Evolutionary conservation across 2,797 vertebrate species (phyloP), one percentile per base, ranked within the genome.

Genomic region (Furcifer pardalis): DNA sequence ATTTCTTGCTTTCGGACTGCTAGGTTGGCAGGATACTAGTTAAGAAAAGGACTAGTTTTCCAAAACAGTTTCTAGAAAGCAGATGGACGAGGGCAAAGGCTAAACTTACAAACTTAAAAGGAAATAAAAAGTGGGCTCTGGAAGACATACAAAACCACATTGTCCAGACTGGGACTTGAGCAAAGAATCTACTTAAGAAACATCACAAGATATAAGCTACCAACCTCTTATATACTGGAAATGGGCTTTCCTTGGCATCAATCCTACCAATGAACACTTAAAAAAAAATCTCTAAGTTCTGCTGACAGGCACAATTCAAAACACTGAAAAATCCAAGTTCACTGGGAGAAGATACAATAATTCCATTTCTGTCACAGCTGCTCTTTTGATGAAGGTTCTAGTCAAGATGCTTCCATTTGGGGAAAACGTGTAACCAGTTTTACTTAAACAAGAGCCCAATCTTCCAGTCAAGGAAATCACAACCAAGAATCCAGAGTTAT

Each of bases 71-170:
- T 30, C 75, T 63, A 76, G 85, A 0, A 25, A 42, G 37, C 44
- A 63, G 66, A 52, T 0, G 0, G 62, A 62, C 40, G 49, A 85
- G 82, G 85, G 37, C 49, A 37, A 25, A 9, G 7, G 25, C 5
- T n/a, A 59, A 30, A 87, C 44, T 1, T 3, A 42, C 79, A 69
- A 81, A 82, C 46, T 76, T 77, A 75, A 35, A 86, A 79, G 35
- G n/a, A 75, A 84, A 82, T 79, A 91, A 92, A 85, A 85, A 68
- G 82, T 86, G 32, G 77, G 69, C 40, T 89, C 7, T 7, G 7
- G 82, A 83, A 79, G 56, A 84, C 69, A 23, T 79, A 79, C 8
- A 74, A 80, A 84, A 81, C 56, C 46, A 10, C 46, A 10, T 46
- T 63, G 78, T 66, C 5, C 23, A 32, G 71, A 79, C 73, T 46